Base-by-base conservation (phyloP, 2,797 vertebrate species). In the Toxotes lorentzi region DNA sequence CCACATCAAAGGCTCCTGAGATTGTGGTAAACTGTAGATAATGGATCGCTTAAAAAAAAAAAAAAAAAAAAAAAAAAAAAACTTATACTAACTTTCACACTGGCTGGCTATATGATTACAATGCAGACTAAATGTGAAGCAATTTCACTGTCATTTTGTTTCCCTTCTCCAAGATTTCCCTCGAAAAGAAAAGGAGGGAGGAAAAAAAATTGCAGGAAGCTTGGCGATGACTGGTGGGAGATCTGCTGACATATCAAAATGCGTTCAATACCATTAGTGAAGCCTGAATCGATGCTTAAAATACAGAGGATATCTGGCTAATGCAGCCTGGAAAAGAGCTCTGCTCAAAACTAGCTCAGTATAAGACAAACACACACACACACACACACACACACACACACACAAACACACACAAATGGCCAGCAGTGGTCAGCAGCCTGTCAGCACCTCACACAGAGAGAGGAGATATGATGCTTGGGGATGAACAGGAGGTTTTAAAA, bases 191-290 rank as follows among this genome's bases (percentile, higher is more conserved):
- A 70, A 71, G 8, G 7, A 19, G 2, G 8, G 30, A 17, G 9
- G 0, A 27, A 43, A 66, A 4, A 2, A 24, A 53, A 35, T 47
- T 30, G 73, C 45, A 76, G 57, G 54, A 76, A 76, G 82, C 35
- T 67, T 64, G 41, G 17, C 41, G 0, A 48, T 60, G 74, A 79
- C 75, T 78, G 79, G 58, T 23, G 21, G 73, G 47, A 60, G 73
- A 77, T 60, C 47, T 79, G 90, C 86, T 88, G 83, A 91, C 71
- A 65, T 51, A 80, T 85, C 73, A 74, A 78, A 91, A 89, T 19
- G n/a, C 10, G 56, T 43, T 85, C 73, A 77, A 67, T 80, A 48
- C 73, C 82, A 88, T 79, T 79, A 85, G 85, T 51, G 62, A 76
- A 76, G 70, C 34, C 50, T 76, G 79, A 90, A 90, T 89, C 54